These are phyloP conservation scores for Atlantisia rogersi DNA, from an alignment of 2,113 vertebrate genomes.

Conservation along the genomic window DNA sequence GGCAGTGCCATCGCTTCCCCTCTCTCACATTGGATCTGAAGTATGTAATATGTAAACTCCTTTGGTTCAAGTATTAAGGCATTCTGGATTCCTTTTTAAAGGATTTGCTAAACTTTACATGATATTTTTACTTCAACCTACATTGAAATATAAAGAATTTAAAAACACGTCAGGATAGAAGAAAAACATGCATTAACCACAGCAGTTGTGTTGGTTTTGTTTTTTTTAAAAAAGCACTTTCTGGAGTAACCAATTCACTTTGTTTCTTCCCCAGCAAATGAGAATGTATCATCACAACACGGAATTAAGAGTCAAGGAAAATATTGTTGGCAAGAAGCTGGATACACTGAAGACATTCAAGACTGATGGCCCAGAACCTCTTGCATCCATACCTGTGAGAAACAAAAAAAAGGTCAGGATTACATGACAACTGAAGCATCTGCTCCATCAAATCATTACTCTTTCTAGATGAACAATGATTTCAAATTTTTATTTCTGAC, in stretches of 20 bases:
- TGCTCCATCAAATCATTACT: not conserved
- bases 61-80: slow-evolving; percentile 87
- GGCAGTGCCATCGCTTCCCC: not conserved
- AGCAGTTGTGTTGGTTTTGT: not conserved
- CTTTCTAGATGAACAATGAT: not conserved
- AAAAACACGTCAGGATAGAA: slow-evolving; percentile 70
- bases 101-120: slow-evolving; percentile 65
- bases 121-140: slow-evolving; percentile 61
- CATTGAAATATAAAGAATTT: slow-evolving; percentile 73
- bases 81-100: slow-evolving; percentile 75
- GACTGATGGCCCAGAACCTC: slow-evolving; percentile 79
- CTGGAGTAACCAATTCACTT: slow-evolving; percentile 30
- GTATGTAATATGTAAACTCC: slow-evolving; percentile 72
- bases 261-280: not conserved
- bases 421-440: not conserved
- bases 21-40: not conserved
- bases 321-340: slow-evolving; percentile 69
- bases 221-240: slow-evolving; percentile 60
- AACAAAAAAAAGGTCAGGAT: slow-evolving; percentile 5
- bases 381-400: slow-evolving; percentile 88
- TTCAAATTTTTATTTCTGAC: not conserved
- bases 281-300: slow-evolving; percentile 64
- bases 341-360: slow-evolving; percentile 48
- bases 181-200: slow-evolving; percentile 78
- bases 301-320: slow-evolving; percentile 66